Base-by-base conservation (phyloP, 2,888 invertebrate genomes). In the Drosophila macrospina region DNA sequence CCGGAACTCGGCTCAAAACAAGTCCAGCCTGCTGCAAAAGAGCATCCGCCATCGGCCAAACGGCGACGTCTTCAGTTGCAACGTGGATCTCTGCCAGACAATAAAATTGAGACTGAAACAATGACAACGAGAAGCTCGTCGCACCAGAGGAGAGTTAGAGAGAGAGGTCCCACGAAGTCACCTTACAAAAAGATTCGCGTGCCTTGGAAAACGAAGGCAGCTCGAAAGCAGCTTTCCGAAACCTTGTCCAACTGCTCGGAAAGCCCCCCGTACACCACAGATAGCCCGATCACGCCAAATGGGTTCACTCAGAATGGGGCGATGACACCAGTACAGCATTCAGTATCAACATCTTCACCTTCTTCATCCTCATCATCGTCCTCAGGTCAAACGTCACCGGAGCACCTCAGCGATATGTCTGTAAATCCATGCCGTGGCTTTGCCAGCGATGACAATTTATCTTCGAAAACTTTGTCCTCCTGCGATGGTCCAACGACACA, bases 191-290 rank as follows among this genome's bases (percentile, higher is more conserved):
- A 51, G 41, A 24, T 51, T 5, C 56, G 52, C 2, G 37, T 67
- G 36, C 89, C 85, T 3, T 90, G 89, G 89, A 78, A 72, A 61
- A 89, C 89, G 15, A 89, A 89, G 51, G 90, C 90, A 1, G 90
- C 85, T 5, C 81, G 87, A 13, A 86, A 86, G 34, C 70, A 88
- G 54, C 59, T 84, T 5, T 65, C 72, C 1, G 87, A 71, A 5
- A 28, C 52, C 0, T 56, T 56, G 41, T 60, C 80, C 10, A n/a
- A 26, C 10, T 44, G 26, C 16, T 60, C 56, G 1, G 7, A 50
- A 0, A 34, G 1, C 3, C 39, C 37, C 20, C 11, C 30, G n/a
- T 11, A 3, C 6, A 11, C 11, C 1, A 16, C 39, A 8, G 51
- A 15, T n/a, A 30, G 16, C n/a, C 16, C 5, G 1, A 28, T 5